Conservation (phyloP, 2,888 invertebrate genomes). For the Microplitis deprimator region DNA sequence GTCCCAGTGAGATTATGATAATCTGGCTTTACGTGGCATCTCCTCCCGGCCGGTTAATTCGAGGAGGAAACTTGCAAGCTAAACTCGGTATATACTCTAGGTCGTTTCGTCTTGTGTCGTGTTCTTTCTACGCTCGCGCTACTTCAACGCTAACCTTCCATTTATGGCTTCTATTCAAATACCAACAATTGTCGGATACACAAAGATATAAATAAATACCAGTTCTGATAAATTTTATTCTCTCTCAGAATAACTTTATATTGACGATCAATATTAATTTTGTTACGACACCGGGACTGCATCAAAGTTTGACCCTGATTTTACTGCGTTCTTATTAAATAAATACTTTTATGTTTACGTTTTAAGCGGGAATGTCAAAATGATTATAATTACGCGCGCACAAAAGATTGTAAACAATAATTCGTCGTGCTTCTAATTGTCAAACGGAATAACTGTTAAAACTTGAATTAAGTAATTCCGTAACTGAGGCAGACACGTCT, state of each 20-base stretch:
- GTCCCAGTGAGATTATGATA: slow-evolving; percentile 70
- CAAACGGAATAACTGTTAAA: slow-evolving; percentile 51
- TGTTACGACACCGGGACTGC: no score
- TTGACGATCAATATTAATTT: no score
- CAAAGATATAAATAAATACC: slow-evolving; percentile 29
- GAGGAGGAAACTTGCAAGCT: slow-evolving; percentile 67
- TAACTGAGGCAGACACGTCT: slow-evolving; percentile 55
- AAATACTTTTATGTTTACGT: no score
- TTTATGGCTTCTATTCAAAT: slow-evolving; percentile 34
- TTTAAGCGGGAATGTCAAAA: not conserved
- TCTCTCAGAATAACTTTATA: no score
- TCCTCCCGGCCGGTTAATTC: slow-evolving; percentile 62
- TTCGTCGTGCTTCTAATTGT: slow-evolving; percentile 42
- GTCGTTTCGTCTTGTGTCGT: slow-evolving; percentile 53
- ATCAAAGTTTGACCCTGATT: no score
- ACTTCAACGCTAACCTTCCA: slow-evolving; percentile 3
- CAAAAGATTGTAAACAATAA: slow-evolving; percentile 55
- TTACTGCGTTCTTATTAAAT: no score
- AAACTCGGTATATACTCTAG: slow-evolving; percentile 44
- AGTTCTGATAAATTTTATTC: no score
- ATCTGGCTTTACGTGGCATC: slow-evolving; percentile 70
- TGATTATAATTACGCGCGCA: slow-evolving; percentile 45
- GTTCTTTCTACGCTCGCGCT: slow-evolving; percentile 16
- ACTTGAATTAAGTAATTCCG: slow-evolving; percentile 57
- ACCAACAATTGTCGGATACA: slow-evolving; percentile 36